Percentiles rank a stretch among this genome's conserved stretches.
Evolutionary conservation across 1,140 invertebrate species (phyloP).

Genomic region (Hormaphis cornu): DNA sequence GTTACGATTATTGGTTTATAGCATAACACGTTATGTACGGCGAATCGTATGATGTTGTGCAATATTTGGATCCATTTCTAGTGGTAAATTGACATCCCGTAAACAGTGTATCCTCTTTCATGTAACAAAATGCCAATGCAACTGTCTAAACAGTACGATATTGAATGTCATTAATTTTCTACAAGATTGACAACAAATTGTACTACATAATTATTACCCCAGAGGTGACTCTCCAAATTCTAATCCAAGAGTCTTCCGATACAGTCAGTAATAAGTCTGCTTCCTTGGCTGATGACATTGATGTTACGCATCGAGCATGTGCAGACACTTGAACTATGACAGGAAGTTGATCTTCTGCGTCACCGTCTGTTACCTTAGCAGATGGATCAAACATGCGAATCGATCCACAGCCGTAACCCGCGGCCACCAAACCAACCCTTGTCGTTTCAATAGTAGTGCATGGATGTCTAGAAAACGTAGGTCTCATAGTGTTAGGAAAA

Average conservation of each 20-base stretch:
- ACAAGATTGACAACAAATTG: too few relatives aligned
- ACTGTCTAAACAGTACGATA: slow-evolving; percentile 34
- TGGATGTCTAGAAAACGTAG: not conserved
- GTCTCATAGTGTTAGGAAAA: too few relatives aligned
- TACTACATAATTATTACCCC: not conserved
- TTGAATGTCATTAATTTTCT: too few relatives aligned
- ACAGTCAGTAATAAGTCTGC: slow-evolving; percentile 43
- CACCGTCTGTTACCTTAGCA: not conserved
- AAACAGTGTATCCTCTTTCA: slow-evolving; percentile 38
- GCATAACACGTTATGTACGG: slow-evolving; percentile 38
- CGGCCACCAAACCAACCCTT: not conserved
- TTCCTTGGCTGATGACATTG: slow-evolving; percentile 43
- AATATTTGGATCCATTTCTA: slow-evolving; percentile 38
- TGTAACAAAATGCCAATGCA: slow-evolving; percentile 31
- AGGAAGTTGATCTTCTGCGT: slow-evolving; percentile 5
- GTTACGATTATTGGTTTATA: not conserved
- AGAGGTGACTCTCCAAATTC: slow-evolving; percentile 41
- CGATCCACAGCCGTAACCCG: slow-evolving; percentile 7
- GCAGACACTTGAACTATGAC: slow-evolving; percentile 44
- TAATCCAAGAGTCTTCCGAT: slow-evolving; percentile 45
- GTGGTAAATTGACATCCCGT: slow-evolving; percentile 39
- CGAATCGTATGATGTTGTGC: slow-evolving; percentile 39
- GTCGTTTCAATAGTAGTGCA: not conserved
- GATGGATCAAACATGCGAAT: slow-evolving; percentile 22
- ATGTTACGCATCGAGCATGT: slow-evolving; percentile 46